Evolutionary conservation across 2,113 vertebrate species (phyloP), one percentile per base, ranked within the genome.

Genomic region (Lota lota): DNA sequence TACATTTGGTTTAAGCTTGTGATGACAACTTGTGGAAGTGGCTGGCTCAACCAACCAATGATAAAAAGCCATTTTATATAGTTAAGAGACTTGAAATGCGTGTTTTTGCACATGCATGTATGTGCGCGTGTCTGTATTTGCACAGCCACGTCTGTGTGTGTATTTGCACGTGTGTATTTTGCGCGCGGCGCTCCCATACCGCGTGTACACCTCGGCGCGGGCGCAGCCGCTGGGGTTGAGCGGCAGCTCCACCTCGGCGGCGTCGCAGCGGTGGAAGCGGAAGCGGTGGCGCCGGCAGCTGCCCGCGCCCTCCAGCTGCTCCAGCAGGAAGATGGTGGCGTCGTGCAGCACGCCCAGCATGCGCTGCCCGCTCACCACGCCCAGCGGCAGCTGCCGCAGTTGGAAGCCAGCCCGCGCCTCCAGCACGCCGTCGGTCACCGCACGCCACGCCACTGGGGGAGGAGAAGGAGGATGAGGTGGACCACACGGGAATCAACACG

Each of bases 241-340:
- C 0, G 94, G 93, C 0, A 94, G 90, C 62, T 94, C 94, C 21
- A 95, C 94, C 80, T 94, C 93, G 0, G 89, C 81, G 50, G 89
- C 83, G 1, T 93, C 94, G 19, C 94, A 95, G 75, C 92, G 90
- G 81, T 96, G 95, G 86, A 95, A 97, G 11, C 94, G 93, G 83
- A 97, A 97, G 70, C 90, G 91, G 70, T 96, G 93, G n/a, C 79
- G 87, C 40, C 92, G 91, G 85, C 95, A 96, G 83, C 81, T 86
- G 33, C 89, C 85, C 0, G 94, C 94, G 0, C 95, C 95, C 0
- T 90, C 89, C 57, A 97, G 91, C 77, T 97, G 95, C 87, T 96
- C 95, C 73, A 95, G 89, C 76, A 97, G 92, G 85, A 95, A 97
- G 83, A 94, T 88, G 77, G 96, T 93, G 0, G 95, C 94, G 1